Conservation (phyloP, 1,140 invertebrate genomes). For the Cyclina sinensis region DNA sequence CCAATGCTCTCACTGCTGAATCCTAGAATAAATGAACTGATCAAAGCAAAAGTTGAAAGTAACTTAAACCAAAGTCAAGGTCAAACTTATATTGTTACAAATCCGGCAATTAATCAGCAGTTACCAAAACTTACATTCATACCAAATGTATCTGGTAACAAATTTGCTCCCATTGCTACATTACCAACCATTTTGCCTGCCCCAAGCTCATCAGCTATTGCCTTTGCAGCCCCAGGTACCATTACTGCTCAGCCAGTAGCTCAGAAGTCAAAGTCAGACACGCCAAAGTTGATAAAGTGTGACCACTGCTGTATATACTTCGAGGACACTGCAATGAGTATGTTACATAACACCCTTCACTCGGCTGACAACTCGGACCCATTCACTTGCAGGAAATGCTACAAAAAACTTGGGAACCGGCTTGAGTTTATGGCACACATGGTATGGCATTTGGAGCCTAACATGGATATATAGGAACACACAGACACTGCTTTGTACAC, state of each 20-base stretch:
- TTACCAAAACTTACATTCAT: conserved; percentile 63
- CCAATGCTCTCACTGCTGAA: conserved; percentile 59
- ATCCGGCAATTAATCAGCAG: conserved; percentile 32
- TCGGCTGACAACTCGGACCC: conserved; percentile 79
- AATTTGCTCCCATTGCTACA: background rate
- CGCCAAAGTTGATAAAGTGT: conserved; percentile 76
- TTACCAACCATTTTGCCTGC: conserved; percentile 42
- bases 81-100: conserved; percentile 43
- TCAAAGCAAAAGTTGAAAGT: conserved; percentile 65
- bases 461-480: conserved; percentile 69
- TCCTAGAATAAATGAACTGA: conserved; percentile 59
- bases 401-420: conserved; percentile 83
- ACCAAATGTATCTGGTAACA: conserved; percentile 32
- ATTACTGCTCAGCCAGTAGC: background rate
- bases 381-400: conserved; percentile 81
- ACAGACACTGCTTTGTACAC: background rate
- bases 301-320: conserved; percentile 82
- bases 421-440: conserved; percentile 90
- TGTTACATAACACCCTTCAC: conserved; percentile 81
- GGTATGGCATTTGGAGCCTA: conserved; percentile 90
- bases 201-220: background rate
- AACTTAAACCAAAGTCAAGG: conserved; percentile 20
- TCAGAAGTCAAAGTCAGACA: conserved; percentile 42
- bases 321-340: conserved; percentile 81
- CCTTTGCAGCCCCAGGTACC: background rate